These are phyloP conservation scores for Liasis olivaceus DNA, from an alignment of 2,797 vertebrate genomes.

Conservation along the genomic window DNA sequence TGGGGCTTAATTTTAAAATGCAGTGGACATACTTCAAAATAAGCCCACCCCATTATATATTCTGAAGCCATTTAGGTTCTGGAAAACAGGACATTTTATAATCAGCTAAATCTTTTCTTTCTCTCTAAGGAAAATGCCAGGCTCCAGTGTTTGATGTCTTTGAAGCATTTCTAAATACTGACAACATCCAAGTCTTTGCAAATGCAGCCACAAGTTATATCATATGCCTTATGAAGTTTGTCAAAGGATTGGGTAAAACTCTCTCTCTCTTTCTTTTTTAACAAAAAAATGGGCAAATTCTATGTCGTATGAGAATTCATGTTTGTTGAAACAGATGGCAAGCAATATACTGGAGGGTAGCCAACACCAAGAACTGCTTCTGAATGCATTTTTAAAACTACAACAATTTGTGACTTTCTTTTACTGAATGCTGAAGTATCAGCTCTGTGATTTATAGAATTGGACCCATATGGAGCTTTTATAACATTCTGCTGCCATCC, in stretches of 20 bases:
- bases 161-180: constrained; percentile 95
- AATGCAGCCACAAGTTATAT: constrained; percentile 97
- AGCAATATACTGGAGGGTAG: neutral
- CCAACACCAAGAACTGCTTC: constrained; percentile 14
- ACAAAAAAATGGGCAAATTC: constrained; percentile 12
- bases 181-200: constrained; percentile 98
- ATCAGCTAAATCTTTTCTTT: constrained; percentile 24
- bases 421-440: neutral
- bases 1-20: neutral
- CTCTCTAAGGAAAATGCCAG: constrained; percentile 85
- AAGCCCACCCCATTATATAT: neutral
- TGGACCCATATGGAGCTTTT: neutral
- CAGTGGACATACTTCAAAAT: neutral
- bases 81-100: neutral
- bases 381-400: constrained; percentile 18
- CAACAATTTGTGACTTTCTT: constrained; percentile 1
- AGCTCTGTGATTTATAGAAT: neutral
- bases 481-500: neutral
- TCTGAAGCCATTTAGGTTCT: neutral
- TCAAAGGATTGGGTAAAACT: constrained; percentile 91
- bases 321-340: neutral
- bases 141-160: constrained; percentile 98
- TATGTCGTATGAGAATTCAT: neutral
- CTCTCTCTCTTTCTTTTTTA: neutral
- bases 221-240: constrained; percentile 99